Evolutionary conservation across 2,113 vertebrate species (phyloP), one percentile per base, ranked within the genome.

Genomic region (Synodontis membranacea): DNA sequence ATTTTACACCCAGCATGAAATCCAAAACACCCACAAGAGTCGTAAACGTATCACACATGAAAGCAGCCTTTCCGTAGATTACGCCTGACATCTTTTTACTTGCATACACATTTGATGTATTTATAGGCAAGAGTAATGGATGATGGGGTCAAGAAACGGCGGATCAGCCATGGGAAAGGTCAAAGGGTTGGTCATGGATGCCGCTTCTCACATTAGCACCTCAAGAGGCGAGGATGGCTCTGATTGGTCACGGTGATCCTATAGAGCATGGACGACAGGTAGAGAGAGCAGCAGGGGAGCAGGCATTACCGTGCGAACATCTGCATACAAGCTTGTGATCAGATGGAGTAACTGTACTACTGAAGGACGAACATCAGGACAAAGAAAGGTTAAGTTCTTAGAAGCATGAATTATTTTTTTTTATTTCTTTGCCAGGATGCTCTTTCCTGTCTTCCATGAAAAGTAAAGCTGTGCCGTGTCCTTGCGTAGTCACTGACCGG

Each of bases 271-370:
- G 34, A 64, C 39, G 74, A 81, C 39, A 87, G 66, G 86, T 83
- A 87, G 52, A 89, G 87, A 85, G 23, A 74, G 39, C 12, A 80
- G 44, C 11, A 87, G 83, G 92, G 87, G 76, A 42, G 56, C 88
- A 86, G 68, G 79, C 92, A 84, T 92, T 91, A 89, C 90, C 15
- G 64, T 84, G 89, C 89, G 94, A 94, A 94, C 88, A 92, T 94
- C 93, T 94, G 92, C 90, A 90, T 76, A 80, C 82, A 83, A 46
- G 79, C 91, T 92, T 93, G 91, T 94, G 87, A 9, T 90, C 91
- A 87, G 91, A 89, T 86, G 91, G 92, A 94, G 91, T 90, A 92
- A 10, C 78, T 72, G 52, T 85, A 74, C 34, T 52, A 64, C 34
- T 58, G 50, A 88, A 56, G 52, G 78, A 81, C 46, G 6, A n/a